Percentiles rank a stretch among this genome's conserved stretches.
Conservation (phyloP, 2,797 vertebrate genomes). For the Oreonectes daqikongensis region DNA sequence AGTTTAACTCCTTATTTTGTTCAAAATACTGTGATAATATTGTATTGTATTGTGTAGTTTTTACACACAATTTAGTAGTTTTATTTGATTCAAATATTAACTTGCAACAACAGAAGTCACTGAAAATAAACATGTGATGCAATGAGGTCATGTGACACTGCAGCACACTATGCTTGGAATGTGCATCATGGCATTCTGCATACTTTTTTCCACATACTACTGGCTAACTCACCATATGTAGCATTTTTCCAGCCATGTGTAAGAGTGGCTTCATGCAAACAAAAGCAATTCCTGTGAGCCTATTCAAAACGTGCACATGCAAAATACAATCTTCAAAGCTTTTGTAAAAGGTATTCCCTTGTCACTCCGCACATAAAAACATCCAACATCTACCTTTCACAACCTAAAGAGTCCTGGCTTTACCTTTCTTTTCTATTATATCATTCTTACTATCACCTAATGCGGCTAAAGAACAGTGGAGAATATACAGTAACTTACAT, state of each 20-base stretch:
- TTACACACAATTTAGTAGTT: too few species aligned
- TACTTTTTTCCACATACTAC: neutral
- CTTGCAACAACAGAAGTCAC: neutral
- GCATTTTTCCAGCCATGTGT: neutral
- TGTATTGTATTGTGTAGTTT: too few species aligned
- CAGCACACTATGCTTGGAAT: neutral
- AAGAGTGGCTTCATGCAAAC: conserved; percentile 10
- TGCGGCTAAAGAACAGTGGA: neutral
- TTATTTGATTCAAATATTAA: too few species aligned
- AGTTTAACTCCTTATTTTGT: too few species aligned
- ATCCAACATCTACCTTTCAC: neutral
- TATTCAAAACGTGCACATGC: conserved; percentile 2
- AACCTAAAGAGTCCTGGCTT: neutral
- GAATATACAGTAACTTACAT: conserved; percentile 18
- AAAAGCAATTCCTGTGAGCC: conserved; percentile 6
- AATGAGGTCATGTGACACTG: neutral
- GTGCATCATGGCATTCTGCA: neutral
- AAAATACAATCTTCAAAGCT: neutral
- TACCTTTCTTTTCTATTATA: neutral
- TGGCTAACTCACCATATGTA: neutral
- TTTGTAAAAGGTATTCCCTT: conserved; percentile 2
- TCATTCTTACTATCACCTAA: neutral
- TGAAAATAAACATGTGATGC: neutral
- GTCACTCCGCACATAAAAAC: neutral
- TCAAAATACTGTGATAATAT: too few species aligned